phyloP scores from a whole-genome alignment of 2,797 vertebrate species.

The Luscinia luscinia region DNA sequence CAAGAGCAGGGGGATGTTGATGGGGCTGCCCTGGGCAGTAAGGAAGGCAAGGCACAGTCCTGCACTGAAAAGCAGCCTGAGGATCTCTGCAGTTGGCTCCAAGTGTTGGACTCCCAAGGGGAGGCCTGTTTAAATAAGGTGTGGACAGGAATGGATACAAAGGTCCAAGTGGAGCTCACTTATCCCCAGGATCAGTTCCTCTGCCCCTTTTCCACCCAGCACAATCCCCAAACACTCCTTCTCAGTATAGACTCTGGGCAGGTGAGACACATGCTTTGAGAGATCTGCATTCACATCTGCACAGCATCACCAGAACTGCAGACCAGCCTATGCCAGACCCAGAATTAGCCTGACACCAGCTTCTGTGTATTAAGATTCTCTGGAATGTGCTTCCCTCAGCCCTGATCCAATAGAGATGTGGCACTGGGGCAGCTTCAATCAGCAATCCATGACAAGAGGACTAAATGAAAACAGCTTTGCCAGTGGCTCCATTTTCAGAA shows the following conservation, averaged over 20 bases:
- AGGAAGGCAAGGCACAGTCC: not conserved
- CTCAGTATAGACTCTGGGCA: not conserved
- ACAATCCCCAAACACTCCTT: not conserved
- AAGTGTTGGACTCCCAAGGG: not conserved
- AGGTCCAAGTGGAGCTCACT: not conserved
- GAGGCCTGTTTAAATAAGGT: not conserved
- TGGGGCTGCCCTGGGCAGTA: not conserved
- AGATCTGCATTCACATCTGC: not conserved
- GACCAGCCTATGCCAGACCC: not conserved
- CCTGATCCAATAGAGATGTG: not conserved
- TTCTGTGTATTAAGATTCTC: not conserved
- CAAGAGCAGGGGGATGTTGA: not conserved
- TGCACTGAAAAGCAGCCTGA: not conserved
- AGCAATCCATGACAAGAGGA: not conserved
- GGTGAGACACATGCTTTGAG: not conserved
- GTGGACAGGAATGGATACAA: not conserved
- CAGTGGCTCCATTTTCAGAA: not conserved
- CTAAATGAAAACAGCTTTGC: not conserved
- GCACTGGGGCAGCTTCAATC: not conserved
- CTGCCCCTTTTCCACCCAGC: not conserved
- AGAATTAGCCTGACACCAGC: not conserved
- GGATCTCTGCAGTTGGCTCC: not conserved
- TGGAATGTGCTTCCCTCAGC: not conserved
- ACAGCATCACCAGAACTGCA: fast-evolving
- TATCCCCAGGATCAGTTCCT: not conserved